These are phyloP conservation scores for Melanotaenia maccullochi DNA, from an alignment of 2,797 vertebrate genomes.

Conservation along the genomic window DNA sequence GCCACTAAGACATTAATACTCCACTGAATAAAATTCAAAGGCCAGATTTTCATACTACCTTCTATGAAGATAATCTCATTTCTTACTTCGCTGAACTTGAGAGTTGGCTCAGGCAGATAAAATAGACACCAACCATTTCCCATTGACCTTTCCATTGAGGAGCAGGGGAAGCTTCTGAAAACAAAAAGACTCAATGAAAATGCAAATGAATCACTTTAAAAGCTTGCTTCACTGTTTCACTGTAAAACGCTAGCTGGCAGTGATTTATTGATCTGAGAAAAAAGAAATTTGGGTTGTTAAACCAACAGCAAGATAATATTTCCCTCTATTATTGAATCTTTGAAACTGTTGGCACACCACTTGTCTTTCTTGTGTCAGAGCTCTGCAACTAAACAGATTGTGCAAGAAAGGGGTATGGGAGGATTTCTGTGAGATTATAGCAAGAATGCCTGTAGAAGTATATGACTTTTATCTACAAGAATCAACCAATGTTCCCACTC, in stretches of 20 bases:
- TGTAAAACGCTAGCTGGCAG: slow-evolving; percentile 59
- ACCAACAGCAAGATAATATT: slow-evolving; percentile 50
- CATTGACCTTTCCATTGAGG: slow-evolving; percentile 80
- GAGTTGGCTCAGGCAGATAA: slow-evolving; percentile 79
- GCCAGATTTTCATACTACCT: slow-evolving; percentile 73
- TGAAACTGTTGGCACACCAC: slow-evolving; percentile 37
- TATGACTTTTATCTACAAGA: slow-evolving; percentile 62
- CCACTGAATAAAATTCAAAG: slow-evolving; percentile 76
- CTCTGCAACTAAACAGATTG: slow-evolving; percentile 23
- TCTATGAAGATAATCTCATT: slow-evolving; percentile 81
- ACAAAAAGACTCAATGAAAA: slow-evolving; percentile 82
- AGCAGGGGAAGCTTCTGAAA: slow-evolving; percentile 69
- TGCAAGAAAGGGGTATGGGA: slow-evolving; percentile 7
- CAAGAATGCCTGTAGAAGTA: slow-evolving; percentile 55
- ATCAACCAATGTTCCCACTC: slow-evolving; percentile 12
- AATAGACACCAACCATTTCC: slow-evolving; percentile 75
- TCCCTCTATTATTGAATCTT: slow-evolving; percentile 49
- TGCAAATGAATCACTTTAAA: slow-evolving; percentile 76
- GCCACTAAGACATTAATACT: slow-evolving; percentile 74
- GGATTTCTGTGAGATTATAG: slow-evolving; percentile 37
- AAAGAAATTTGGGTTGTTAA: slow-evolving; percentile 60
- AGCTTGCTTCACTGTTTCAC: slow-evolving; percentile 61
- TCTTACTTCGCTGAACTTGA: slow-evolving; percentile 81
- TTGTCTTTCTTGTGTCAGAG: slow-evolving; percentile 36
- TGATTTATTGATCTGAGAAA: slow-evolving; percentile 70